Conservation (phyloP, 37 sponge, comb jelly and placozoan genomes). For the Eunapius fragilis region DNA sequence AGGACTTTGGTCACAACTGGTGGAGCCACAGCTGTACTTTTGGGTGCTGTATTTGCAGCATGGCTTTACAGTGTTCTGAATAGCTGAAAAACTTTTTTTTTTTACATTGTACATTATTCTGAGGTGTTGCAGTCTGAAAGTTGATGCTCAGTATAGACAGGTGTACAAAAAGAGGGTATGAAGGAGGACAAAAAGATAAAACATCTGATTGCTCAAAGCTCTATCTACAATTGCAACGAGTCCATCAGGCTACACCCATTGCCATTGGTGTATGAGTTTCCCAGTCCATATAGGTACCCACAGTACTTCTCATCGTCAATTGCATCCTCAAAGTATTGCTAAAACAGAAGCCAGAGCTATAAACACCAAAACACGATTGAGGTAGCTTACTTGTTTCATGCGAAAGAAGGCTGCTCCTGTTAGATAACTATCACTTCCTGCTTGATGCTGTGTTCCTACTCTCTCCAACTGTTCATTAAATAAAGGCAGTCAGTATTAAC, state of each 20-base stretch:
- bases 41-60: too few relatives aligned
- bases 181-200: conserved; percentile 10
- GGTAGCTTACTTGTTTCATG: conserved; percentile 76
- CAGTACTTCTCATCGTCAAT: conserved; percentile 95
- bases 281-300: conserved; percentile 91
- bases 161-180: background rate
- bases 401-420: conserved; percentile 96
- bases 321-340: conserved; percentile 93
- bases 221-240: conserved; percentile 19
- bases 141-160: background rate
- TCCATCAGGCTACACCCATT: conserved; percentile 59
- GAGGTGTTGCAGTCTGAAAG: background rate
- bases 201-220: background rate
- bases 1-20: too few relatives aligned
- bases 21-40: too few relatives aligned
- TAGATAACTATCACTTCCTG: conserved; percentile 96
- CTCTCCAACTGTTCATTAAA: conserved; percentile 78
- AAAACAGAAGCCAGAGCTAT: conserved; percentile 1
- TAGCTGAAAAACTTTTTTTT: too few relatives aligned
- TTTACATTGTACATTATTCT: background rate
- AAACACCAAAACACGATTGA: background rate
- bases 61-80: too few relatives aligned
- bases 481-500: too few relatives aligned
- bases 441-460: conserved; percentile 95
- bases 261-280: conserved; percentile 58